Base-by-base conservation (phyloP, 2,888 invertebrate species). In the Girardia tigrina region DNA sequence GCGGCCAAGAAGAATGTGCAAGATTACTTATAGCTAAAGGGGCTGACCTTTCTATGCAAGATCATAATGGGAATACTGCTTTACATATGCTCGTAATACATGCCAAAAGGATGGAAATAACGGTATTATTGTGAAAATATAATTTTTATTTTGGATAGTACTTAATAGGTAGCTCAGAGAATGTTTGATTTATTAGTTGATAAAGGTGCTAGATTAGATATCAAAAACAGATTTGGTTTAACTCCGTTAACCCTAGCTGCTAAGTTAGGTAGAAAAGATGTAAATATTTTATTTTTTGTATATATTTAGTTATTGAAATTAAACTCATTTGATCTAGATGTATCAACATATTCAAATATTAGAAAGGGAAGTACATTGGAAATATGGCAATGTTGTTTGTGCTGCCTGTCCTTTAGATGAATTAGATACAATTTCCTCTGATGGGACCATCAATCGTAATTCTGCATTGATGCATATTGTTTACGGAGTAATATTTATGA, bases 271-370 rank as follows among this genome's bases (percentile, higher is more conserved):
- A 88, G 91, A 71, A 91, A 91, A 26, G 94, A 94, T 77, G 86
- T 86, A 26, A 26, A 14, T 29, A 4, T 20, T 56, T 27, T 4
- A 42, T 76, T 74, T 26, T 69, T 75, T 42, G 28, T 70, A 70
- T 20, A 78, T 79, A 27, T n/a, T n/a, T n/a, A 12, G n/a, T 2
- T 56, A 56, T 8, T 56, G n/a, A 8, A 56, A 12, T n/a, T 20
- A 56, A 56, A n/a, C n/a, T n/a, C n/a, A n/a, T n/a, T n/a, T n/a
- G n/a, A n/a, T n/a, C n/a, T 78, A 87, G 84, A 90, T 98, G 88
- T 98, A 97, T 85, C 93, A 94, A 82, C 94, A 95, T 81, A 94
- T 98, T 79, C 86, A 97, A 81, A 94, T 94, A 84, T 90, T 95
- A 78, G 94, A 94, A 82, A 86, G 95, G 29, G 94, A 95, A 86